Evolutionary conservation across 2,888 invertebrate genomes (phyloP).

Genomic region (Tetragonisca angustula): DNA sequence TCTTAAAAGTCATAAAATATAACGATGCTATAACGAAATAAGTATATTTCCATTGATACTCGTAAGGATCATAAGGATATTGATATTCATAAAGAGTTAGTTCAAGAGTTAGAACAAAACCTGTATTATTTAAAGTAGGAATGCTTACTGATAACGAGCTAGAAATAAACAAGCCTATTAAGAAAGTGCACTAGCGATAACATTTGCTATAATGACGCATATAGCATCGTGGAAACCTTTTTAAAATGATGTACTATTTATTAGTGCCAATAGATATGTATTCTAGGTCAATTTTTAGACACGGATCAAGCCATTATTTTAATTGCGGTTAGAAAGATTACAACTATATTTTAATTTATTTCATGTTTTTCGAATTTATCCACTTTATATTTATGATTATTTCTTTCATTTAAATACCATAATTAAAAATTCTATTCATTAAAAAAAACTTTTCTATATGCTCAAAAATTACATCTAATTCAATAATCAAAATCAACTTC

Average conservation of each 20-base stretch:
- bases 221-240: slow-evolving; percentile 23
- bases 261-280: slow-evolving; percentile 1
- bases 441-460: neutral
- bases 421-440: too few species aligned
- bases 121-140: slow-evolving; percentile 14
- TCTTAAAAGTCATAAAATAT: neutral
- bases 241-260: slow-evolving; percentile 9
- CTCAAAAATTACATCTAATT: neutral
- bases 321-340: neutral
- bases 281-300: slow-evolving; percentile 8
- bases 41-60: neutral
- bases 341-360: neutral
- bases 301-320: slow-evolving; percentile 5
- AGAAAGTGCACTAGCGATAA: slow-evolving; percentile 39
- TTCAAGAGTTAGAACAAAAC: neutral
- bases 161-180: slow-evolving; percentile 44
- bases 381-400: too few species aligned
- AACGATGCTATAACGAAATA: neutral
- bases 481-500: neutral
- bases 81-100: neutral
- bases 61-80: neutral
- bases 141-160: slow-evolving; percentile 25
- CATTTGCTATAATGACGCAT: slow-evolving; percentile 19
- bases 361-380: neutral
- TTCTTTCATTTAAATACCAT: too few species aligned